phyloP scores from a whole-genome alignment of 2,113 vertebrate species.

The Eupsittula cactorum region DNA sequence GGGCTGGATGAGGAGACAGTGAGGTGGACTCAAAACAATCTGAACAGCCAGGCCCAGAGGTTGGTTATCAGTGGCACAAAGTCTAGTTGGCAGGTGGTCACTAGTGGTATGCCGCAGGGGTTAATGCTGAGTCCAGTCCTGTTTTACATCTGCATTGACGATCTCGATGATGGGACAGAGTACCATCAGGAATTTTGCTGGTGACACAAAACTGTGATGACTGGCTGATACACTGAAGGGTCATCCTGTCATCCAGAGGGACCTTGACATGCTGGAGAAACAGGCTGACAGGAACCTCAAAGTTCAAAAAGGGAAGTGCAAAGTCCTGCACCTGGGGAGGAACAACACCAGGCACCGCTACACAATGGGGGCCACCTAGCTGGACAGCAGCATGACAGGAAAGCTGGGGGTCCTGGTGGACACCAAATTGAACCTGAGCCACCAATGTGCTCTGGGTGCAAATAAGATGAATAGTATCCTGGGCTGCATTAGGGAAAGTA shows the following conservation, averaged over 20 bases:
- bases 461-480: not conserved
- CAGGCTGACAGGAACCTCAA: not conserved
- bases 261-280: not conserved
- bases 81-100: not conserved
- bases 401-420: not conserved
- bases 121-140: not conserved
- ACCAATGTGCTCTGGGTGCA: not conserved
- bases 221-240: not conserved
- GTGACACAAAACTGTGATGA: not conserved
- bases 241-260: not conserved
- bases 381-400: not conserved
- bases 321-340: not conserved
- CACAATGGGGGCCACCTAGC: not conserved
- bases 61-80: not conserved
- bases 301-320: not conserved
- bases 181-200: not conserved
- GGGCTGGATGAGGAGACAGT: not conserved
- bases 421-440: not conserved
- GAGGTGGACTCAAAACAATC: not conserved
- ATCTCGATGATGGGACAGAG: not conserved
- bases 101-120: not conserved
- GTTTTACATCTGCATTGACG: not conserved
- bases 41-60: not conserved
- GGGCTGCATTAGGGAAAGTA: not conserved
- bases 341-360: not conserved